Evolutionary conservation across 2,888 invertebrate species (phyloP), one percentile per base, ranked within the genome.

Genomic region (Cepaea hortensis): DNA sequence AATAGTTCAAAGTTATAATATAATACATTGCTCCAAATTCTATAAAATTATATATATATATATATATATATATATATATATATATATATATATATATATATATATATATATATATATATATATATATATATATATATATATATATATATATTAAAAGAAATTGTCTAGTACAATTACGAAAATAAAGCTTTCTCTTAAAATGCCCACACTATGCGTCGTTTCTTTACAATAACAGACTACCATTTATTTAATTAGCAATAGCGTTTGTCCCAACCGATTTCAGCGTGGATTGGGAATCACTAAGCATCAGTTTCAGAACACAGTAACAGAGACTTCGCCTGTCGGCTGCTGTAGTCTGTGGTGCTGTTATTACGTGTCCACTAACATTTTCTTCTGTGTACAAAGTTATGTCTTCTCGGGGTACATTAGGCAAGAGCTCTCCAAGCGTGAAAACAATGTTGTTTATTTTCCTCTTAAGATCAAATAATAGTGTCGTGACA

Each of bases 11-110:
- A 35, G 1, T 35, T 35, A 35, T 35, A 35, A 35, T 35, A 35
- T 35, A 35, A 35, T 35, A 35, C 35, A 35, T 35, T 1, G 35
- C 35, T 1, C n/a, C n/a, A n/a, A n/a, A n/a, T n/a, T n/a, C n/a
- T n/a, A n/a, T n/a, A n/a, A n/a, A n/a, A n/a, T 20, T 70, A 70
- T 18, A 70, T 70, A 70, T 20, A 70, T n/a, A 3, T 20, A 70
- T n/a, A 70, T 70, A 70, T 70, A 70, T 70, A 70, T 70, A 70
- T 70, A 70, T 70, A 70, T 70, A 70, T 70, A 70, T 70, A 70
- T 70, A 70, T 20, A 70, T 20, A 70, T 20, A 70, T 70, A 18
- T 70, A 20, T 20, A 70, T 20, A 70, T 20, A 70, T 70, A 70
- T 20, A 70, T 70, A 70, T 20, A 70, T 70, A 70, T 20, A 70